A percentile compares a stretch with the other conserved stretches of the same genome.
Conservation (phyloP, 2,797 vertebrate species). For the Scarus forsteni region DNA sequence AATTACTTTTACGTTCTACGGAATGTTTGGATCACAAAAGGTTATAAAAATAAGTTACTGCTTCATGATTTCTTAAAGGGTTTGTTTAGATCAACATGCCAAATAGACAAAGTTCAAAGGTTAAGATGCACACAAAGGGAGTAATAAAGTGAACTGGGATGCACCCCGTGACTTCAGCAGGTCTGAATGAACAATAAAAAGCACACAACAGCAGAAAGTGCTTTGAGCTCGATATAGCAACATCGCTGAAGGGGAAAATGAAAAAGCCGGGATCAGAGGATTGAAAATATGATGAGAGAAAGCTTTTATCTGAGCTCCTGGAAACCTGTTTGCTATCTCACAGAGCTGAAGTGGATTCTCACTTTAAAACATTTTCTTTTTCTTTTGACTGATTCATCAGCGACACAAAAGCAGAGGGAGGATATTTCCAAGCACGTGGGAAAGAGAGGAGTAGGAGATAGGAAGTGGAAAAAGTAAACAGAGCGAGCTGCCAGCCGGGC, state of each 20-base stretch:
- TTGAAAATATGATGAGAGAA: slow-evolving; percentile 14
- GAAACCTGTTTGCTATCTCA: neutral
- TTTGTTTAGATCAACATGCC: too few species aligned
- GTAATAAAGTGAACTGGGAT: neutral
- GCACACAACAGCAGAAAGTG: neutral
- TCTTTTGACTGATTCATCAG: slow-evolving; percentile 8
- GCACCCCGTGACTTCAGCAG: neutral
- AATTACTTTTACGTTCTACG: too few species aligned
- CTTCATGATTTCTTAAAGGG: neutral
- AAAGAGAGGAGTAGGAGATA: slow-evolving; percentile 47
- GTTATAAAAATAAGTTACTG: neutral
- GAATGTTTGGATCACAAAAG: neutral
- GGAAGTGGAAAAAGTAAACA: slow-evolving; percentile 69
- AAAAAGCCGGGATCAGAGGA: slow-evolving; percentile 14
- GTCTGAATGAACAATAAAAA: slow-evolving; percentile 6
- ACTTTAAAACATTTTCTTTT: neutral
- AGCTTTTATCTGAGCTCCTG: slow-evolving; percentile 39
- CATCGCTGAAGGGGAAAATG: slow-evolving; percentile 20
- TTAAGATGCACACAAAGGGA: neutral
- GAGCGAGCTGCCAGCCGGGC: slow-evolving; percentile 55
- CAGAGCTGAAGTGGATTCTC: neutral
- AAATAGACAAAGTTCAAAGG: neutral
- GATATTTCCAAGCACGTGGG: slow-evolving; percentile 34
- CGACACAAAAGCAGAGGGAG: slow-evolving; percentile 6
- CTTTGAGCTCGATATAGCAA: slow-evolving; percentile 15